phyloP scores from a whole-genome alignment of 2,797 vertebrate genomes.

The Microtus californicus region DNA sequence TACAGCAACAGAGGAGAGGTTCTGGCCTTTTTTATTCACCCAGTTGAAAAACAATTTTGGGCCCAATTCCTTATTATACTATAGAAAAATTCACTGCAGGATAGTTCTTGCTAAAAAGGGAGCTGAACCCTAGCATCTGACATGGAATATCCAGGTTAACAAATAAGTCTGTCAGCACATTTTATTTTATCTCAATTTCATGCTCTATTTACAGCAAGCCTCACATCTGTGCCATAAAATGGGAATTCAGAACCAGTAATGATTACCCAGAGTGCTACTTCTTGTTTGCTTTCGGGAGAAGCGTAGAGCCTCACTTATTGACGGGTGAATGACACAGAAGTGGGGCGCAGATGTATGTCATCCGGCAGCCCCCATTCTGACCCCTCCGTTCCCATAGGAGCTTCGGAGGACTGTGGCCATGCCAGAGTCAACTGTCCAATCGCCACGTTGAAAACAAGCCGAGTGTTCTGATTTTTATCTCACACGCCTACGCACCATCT shows the following conservation, averaged over 20 bases:
- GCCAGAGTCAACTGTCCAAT: not conserved
- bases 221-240: not conserved
- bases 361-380: not conserved
- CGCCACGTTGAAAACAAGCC: not conserved
- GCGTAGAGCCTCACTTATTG: not conserved
- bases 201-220: constrained; percentile 57
- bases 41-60: not conserved
- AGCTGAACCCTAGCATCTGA: constrained; percentile 38
- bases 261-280: not conserved
- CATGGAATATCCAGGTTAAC: not conserved
- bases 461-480: not conserved
- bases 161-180: constrained; percentile 33
- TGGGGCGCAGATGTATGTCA: not conserved
- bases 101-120: constrained; percentile 45
- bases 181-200: constrained; percentile 66
- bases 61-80: not conserved
- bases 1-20: not conserved
- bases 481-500: not conserved
- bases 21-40: not conserved
- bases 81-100: not conserved
- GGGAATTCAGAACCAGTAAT: constrained; percentile 29
- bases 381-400: not conserved
- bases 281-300: constrained; percentile 58
- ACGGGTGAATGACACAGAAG: not conserved
- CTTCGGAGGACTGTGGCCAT: not conserved